Evolutionary conservation across 2,888 invertebrate species (phyloP).

Genomic region (Oegoconia quadripuncta): DNA sequence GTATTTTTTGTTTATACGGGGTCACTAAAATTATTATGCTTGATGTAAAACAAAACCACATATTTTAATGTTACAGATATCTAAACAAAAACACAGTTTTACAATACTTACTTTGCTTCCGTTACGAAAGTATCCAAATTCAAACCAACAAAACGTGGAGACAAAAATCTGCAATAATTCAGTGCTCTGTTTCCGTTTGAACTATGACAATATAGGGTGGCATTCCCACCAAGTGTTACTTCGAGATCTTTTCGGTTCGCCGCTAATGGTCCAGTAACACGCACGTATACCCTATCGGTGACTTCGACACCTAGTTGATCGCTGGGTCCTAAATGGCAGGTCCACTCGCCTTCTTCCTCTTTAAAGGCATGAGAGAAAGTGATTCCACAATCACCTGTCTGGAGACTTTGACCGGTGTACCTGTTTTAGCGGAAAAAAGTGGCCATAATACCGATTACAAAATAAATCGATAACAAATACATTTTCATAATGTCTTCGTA

Average conservation of each 20-base stretch:
- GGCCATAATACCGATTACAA: no score
- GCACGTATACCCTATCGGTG: slow-evolving; percentile 45
- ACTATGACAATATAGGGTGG: slow-evolving; percentile 60
- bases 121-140: slow-evolving; percentile 57
- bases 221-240: slow-evolving; percentile 30
- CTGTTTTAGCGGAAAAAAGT: no score
- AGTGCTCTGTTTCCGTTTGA: slow-evolving; percentile 58
- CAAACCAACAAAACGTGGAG: slow-evolving; percentile 57
- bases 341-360: slow-evolving; percentile 62
- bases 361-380: slow-evolving; percentile 46
- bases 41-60: no score
- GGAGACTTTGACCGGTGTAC: slow-evolving; percentile 61
- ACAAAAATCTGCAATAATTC: slow-evolving; percentile 69
- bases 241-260: slow-evolving; percentile 42
- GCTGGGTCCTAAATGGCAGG: slow-evolving; percentile 68
- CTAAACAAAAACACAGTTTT: neutral
- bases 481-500: no score
- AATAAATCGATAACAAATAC: no score
- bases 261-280: slow-evolving; percentile 65
- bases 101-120: slow-evolving; percentile 53
- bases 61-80: neutral
- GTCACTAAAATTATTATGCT: no score
- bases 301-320: slow-evolving; percentile 52
- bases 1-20: no score
- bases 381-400: slow-evolving; percentile 66